Percentiles rank a stretch among this genome's conserved stretches.
phyloP scores from a whole-genome alignment of 2,797 vertebrate genomes.

The Aselliscus stoliczkanus region DNA sequence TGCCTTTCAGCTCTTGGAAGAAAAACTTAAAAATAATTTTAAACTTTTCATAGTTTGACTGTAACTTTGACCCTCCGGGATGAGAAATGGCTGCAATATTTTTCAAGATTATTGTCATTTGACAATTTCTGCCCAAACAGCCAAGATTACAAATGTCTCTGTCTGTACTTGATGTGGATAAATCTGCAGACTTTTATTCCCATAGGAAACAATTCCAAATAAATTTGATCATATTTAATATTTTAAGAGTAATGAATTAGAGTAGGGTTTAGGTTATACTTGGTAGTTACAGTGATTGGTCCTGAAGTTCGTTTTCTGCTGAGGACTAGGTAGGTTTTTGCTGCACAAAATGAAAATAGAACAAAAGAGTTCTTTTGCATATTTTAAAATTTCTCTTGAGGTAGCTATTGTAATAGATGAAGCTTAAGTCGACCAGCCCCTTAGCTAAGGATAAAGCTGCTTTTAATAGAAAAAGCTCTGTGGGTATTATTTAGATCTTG shows the following conservation, averaged over 20 bases:
- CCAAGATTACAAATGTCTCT: background rate
- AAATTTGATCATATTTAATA: slow-evolving; percentile 14
- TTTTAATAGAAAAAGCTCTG: background rate
- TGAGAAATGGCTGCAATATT: slow-evolving; percentile 29
- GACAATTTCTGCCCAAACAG: slow-evolving; percentile 48
- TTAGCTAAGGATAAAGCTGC: background rate
- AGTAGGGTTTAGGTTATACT: background rate
- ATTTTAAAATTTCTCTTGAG: background rate
- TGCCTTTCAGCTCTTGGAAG: slow-evolving; percentile 39
- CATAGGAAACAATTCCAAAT: background rate
- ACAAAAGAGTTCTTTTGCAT: background rate
- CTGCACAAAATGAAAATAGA: background rate
- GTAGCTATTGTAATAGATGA: background rate
- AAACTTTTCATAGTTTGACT: slow-evolving; percentile 57
- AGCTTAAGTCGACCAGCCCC: background rate
- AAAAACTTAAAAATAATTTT: slow-evolving; percentile 34
- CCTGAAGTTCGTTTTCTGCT: slow-evolving; percentile 18
- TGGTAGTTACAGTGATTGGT: background rate
- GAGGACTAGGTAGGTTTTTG: background rate
- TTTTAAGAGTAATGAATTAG: slow-evolving; percentile 47
- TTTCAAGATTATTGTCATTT: slow-evolving; percentile 46
- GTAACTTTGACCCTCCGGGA: background rate
- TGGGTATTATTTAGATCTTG: background rate
- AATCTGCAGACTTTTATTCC: background rate
- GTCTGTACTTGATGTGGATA: background rate